Evolutionary conservation across 2,888 invertebrate genomes (phyloP).

Genomic region (Steinernema carpocapsae): DNA sequence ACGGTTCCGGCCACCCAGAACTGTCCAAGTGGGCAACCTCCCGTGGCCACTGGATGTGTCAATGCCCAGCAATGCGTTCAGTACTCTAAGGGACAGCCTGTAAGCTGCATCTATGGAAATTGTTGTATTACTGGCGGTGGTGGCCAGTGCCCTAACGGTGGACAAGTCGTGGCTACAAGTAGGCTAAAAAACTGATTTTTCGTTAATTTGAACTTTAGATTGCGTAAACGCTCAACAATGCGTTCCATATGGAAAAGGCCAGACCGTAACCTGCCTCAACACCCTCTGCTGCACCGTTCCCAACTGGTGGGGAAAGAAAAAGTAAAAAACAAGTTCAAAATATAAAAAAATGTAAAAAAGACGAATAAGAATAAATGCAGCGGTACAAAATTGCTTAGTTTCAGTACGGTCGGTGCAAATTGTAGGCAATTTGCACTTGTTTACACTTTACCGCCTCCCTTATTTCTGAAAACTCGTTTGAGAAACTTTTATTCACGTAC

Average conservation of each 20-base stretch:
- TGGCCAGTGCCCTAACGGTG: conserved; percentile 6
- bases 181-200: too few relatives aligned
- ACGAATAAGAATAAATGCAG: too few relatives aligned
- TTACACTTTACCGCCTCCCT: too few relatives aligned
- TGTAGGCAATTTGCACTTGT: too few relatives aligned
- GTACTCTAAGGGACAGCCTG: not conserved
- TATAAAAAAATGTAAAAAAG: too few relatives aligned
- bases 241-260: not conserved
- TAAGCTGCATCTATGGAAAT: not conserved
- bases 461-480: too few relatives aligned
- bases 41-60: conserved; percentile 1
- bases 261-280: conserved; percentile 6
- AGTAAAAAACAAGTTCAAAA: too few relatives aligned
- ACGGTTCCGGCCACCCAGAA: not conserved
- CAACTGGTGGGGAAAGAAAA: too few relatives aligned
- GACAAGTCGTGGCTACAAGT: conserved; percentile 1
- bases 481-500: too few relatives aligned
- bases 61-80: not conserved
- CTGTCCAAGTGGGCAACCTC: conserved; percentile 21
- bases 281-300: conserved; percentile 14
- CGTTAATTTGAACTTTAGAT: not conserved
- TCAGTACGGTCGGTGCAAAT: too few relatives aligned
- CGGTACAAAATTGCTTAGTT: too few relatives aligned
- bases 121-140: not conserved
- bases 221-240: not conserved